These are phyloP conservation scores for Drosophila yakuba DNA, from an alignment of 1,140 invertebrate species.

Conservation along the genomic window DNA sequence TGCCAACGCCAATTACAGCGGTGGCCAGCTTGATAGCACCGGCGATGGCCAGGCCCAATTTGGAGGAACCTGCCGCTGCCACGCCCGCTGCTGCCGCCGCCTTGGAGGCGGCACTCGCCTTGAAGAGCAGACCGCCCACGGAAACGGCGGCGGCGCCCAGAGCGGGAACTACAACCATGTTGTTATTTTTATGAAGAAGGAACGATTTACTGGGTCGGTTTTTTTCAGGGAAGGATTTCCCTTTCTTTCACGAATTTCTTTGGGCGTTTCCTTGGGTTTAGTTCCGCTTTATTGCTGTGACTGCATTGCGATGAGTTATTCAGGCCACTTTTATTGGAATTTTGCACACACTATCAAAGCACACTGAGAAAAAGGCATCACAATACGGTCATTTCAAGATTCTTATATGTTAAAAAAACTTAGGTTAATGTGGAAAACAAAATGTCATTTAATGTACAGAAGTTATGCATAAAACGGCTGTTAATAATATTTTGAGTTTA, in stretches of 20 bases:
- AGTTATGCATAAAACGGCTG: too few species aligned
- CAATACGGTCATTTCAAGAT: not conserved
- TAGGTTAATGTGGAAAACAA: too few species aligned
- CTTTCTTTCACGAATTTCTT: not conserved
- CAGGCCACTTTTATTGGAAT: conserved; percentile 23
- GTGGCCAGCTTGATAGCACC: conserved; percentile 89
- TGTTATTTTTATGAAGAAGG: not conserved
- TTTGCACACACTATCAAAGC: conserved; percentile 1
- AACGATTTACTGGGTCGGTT: not conserved
- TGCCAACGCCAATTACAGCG: conserved; percentile 88
- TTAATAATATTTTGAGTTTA: not conserved
- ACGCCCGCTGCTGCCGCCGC: conserved; percentile 74
- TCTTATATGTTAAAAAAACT: not conserved
- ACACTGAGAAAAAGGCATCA: conserved; percentile 23
- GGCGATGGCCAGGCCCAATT: conserved; percentile 85
- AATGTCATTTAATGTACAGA: too few species aligned
- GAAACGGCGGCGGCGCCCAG: conserved; percentile 74
- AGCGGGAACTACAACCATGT: conserved; percentile 76
- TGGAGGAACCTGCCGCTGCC: conserved; percentile 73
- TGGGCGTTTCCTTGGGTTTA: not conserved
- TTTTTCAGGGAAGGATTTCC: not conserved
- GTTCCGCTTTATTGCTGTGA: not conserved
- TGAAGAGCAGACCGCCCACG: conserved; percentile 76
- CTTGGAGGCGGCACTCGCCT: conserved; percentile 76
- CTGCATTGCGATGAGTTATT: conserved; percentile 19